These are phyloP conservation scores for Calephelis virginiensis DNA, from an alignment of 1,140 invertebrate genomes.

Conservation along the genomic window DNA sequence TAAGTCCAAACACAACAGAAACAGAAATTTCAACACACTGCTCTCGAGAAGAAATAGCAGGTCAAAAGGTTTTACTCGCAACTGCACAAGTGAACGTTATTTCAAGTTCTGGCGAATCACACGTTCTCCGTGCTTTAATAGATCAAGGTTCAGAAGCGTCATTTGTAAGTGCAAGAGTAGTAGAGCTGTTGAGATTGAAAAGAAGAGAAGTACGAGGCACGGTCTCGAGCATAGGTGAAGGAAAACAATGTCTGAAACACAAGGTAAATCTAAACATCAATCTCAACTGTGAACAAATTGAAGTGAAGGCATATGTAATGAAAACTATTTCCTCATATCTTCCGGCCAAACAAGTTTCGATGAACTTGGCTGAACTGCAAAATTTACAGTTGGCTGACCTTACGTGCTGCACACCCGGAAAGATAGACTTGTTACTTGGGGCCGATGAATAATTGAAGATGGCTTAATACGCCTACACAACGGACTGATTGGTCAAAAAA, in stretches of 20 bases:
- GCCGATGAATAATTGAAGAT: conserved; percentile 34
- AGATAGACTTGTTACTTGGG: conserved; percentile 35
- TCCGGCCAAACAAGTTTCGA: conserved; percentile 29
- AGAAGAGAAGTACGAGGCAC: conserved; percentile 29
- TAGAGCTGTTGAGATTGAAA: conserved; percentile 30
- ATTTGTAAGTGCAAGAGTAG: conserved; percentile 32
- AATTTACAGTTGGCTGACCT: conserved; percentile 32
- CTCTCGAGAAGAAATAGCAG: conserved; percentile 25
- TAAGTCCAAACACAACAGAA: conserved; percentile 9
- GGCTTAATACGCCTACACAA: conserved; percentile 28
- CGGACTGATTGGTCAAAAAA: conserved; percentile 36
- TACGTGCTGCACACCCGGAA: conserved; percentile 28
- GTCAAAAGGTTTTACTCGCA: conserved; percentile 31
- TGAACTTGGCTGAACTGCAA: conserved; percentile 27
- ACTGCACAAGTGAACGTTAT: conserved; percentile 33
- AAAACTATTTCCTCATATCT: conserved; percentile 29
- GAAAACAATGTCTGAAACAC: conserved; percentile 26
- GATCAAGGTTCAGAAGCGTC: conserved; percentile 30
- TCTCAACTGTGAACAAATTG: conserved; percentile 21
- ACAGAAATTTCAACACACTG: conserved; percentile 24
- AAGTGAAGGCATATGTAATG: conserved; percentile 33
- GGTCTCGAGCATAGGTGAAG: conserved; percentile 35
- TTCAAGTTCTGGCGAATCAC: conserved; percentile 26
- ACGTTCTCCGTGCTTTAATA: conserved; percentile 32
- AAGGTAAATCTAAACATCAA: conserved; percentile 25